Base-by-base conservation (phyloP, 2,113 vertebrate species). In the Gnathonemus longibarbis region DNA sequence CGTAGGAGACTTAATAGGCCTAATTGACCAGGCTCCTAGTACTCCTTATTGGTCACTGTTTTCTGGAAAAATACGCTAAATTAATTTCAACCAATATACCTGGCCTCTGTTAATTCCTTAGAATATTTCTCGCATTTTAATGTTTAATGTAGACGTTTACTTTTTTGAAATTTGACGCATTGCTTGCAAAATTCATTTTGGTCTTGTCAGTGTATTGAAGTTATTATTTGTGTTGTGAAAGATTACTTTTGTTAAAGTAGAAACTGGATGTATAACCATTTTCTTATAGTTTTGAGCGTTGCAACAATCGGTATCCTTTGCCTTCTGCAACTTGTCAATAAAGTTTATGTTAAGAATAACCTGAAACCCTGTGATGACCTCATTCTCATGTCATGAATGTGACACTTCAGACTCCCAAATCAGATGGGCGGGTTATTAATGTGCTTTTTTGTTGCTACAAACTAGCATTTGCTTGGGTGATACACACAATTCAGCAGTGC, bases 241-340 rank as follows among this genome's bases (percentile, higher is more conserved):
- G 35, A 58, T 62, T 24, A 27, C 45, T 52, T 84, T 89, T 53
- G 89, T 89, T 39, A 85, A 89, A 84, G 77, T 84, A 89, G 80
- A 56, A 84, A 27, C 49, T 56, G 35, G 80, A 45, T 89, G 80
- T 84, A 35, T 89, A 48, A 80, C 84, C 31, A 62, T 85, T 89
- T 90, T 92, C 89, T 84, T 58, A 88, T 92, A 90, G 85, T 89
- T 94, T 94, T 91, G 91, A 94, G 95, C 95, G 93, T 95, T 94
- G 92, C 92, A 93, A 94, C 95, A 96, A 96, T 96, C 95, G 88
- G 94, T 95, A 91, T 92, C 92, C 92, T 95, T 94, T 95, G 93
- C 94, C 93, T 95, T 95, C 93, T 93, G 93, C 92, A 93, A 94
- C 92, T 94, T 93, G 92, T 94, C 91, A 96, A 96, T 96, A 95